Base-by-base conservation (phyloP, 2,888 invertebrate species). In the Sminthurinus aureus region DNA sequence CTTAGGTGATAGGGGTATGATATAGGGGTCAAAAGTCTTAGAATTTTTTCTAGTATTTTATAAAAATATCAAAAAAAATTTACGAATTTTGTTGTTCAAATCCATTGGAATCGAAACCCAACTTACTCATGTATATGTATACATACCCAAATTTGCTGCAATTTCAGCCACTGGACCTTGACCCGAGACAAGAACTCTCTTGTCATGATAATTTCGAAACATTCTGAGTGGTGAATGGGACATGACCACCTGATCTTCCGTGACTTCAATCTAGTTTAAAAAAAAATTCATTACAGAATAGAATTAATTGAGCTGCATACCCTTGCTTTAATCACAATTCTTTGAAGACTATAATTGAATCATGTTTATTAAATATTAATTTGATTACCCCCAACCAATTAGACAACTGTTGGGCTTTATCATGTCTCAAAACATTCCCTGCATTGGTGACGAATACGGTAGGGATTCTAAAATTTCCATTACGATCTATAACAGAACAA, bases 391-490 rank as follows among this genome's bases (percentile, higher is more conserved):
- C 92, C 22, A 93, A 91, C 92, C 92, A 92, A 83, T 92, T 91
- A 0, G 93, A 92, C 13, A 94, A 90, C 85, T 93, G 92, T 51
- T 91, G 90, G 0, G 94, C 93, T 89, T 93, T 93, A 83, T 91
- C 91, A 84, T 91, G 91, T 79, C 93, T 90, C 83, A 93, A 89
- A 8, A 92, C 91, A 89, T 93, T 94, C 11, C 93, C 93, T 79
- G 93, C 93, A 90, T 94, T 94, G 0, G 94, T 94, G 22, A 94
- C 92, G 89, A 94, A 92, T 15, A 93, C 91, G 0, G 93, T 92
- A 1, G 93, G 93, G 50, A 93, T 91, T 73, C 91, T 89, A 89
- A 94, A 93, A 85, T 92, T 91, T 13, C 92, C 92, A 85, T 91
- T 89, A 9, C 90, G 87, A 86, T 92, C 92, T 12, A 91, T 58